Percentiles rank a stretch among this genome's conserved stretches.
These are phyloP conservation scores for Catostomus latipinnis DNA, from an alignment of 2,797 vertebrate genomes.

Conservation along the genomic window DNA sequence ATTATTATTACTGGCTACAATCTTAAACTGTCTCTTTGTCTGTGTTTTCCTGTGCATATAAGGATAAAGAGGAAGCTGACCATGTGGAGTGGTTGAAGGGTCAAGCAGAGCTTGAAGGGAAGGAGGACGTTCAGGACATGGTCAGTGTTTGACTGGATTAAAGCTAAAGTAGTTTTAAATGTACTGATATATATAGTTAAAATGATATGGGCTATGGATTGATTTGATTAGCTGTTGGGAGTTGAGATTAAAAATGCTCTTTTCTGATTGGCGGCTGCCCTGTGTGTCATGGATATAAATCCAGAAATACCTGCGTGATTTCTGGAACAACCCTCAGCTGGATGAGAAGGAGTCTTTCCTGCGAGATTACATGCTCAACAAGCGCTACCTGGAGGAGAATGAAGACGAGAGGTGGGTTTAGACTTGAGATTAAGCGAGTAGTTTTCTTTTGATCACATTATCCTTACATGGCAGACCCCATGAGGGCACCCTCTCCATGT, in stretches of 20 bases:
- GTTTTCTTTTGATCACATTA: not conserved
- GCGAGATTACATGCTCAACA: slow-evolving; percentile 88
- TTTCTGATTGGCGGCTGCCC: not conserved
- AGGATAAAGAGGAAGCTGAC: slow-evolving; percentile 86
- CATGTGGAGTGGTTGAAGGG: slow-evolving; percentile 90
- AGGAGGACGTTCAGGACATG: slow-evolving; percentile 82
- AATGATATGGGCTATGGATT: too few relatives aligned
- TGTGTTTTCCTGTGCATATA: not conserved
- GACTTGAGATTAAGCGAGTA: not conserved
- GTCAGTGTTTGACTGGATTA: slow-evolving; percentile 68
- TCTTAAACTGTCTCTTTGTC: not conserved
- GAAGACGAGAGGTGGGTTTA: slow-evolving; percentile 70
- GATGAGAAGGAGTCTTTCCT: slow-evolving; percentile 88
- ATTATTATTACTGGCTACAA: not conserved
- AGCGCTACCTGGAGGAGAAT: slow-evolving; percentile 77
- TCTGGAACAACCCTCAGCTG: slow-evolving; percentile 86
- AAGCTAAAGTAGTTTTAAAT: too few relatives aligned
- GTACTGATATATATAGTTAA: too few relatives aligned
- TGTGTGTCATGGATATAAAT: not conserved
- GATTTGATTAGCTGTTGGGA: too few relatives aligned
- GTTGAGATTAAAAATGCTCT: not conserved
- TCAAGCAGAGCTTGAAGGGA: slow-evolving; percentile 74
- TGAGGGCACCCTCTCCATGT: too few relatives aligned
- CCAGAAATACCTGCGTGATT: slow-evolving; percentile 85
- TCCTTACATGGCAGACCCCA: too few relatives aligned